phyloP scores from a whole-genome alignment of 2,113 vertebrate genomes.

The Rousettus leschenaultii region DNA sequence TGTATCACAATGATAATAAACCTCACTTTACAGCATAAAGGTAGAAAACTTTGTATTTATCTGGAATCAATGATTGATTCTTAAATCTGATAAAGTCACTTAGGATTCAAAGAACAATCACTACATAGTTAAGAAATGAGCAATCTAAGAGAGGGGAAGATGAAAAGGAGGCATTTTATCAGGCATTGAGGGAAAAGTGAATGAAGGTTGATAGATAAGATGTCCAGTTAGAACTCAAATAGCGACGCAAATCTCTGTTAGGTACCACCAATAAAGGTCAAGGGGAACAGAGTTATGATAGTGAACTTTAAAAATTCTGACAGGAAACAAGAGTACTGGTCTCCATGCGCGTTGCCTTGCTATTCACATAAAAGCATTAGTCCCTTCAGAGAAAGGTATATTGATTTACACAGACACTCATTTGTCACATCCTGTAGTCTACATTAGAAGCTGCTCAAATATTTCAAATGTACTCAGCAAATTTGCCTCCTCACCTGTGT shows the following conservation, averaged over 20 bases:
- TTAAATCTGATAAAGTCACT: not conserved
- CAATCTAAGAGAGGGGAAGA: not conserved
- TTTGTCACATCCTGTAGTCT: constrained; percentile 79
- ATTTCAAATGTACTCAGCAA: constrained; percentile 67
- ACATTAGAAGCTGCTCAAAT: constrained; percentile 73
- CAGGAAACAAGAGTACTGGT: constrained; percentile 70
- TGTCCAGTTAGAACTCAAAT: constrained; percentile 72
- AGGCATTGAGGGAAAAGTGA: constrained; percentile 52
- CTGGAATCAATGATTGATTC: constrained; percentile 12
- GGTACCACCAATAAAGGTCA: constrained; percentile 83
- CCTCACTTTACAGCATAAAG: not conserved
- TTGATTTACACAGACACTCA: constrained; percentile 82
- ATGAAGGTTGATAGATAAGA: constrained; percentile 73
- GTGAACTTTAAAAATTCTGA: constrained; percentile 84
- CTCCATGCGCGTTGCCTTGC: constrained; percentile 66
- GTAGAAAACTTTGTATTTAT: not conserved
- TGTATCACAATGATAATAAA: not conserved
- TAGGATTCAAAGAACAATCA: constrained; percentile 53
- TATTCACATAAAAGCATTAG: constrained; percentile 77
- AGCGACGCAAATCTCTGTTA: constrained; percentile 74
- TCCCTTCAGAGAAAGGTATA: constrained; percentile 75
- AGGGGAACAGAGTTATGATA: constrained; percentile 82
- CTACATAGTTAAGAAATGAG: not conserved
- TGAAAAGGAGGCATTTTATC: not conserved
- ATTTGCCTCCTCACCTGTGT: constrained; percentile 51